Percentiles rank a stretch among this genome's conserved stretches.
Conservation (phyloP, 2,113 vertebrate species). For the Haliaeetus leucogaster region DNA sequence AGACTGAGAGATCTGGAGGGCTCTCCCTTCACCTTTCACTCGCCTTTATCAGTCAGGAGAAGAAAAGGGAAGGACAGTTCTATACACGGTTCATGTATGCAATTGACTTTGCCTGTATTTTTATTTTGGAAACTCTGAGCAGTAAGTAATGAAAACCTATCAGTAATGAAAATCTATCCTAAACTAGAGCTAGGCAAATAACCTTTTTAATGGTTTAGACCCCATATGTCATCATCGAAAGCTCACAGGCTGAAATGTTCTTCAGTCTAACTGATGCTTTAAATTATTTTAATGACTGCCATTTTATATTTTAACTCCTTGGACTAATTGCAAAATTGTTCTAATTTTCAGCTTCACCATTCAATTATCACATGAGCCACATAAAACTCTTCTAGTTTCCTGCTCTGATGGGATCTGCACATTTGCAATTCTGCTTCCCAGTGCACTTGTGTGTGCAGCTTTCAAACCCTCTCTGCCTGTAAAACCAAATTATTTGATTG, state of each 20-base stretch:
- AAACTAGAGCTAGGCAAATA: background rate
- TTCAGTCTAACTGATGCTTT: background rate
- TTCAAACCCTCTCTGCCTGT: background rate
- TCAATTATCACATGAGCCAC: background rate
- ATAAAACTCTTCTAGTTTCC: background rate
- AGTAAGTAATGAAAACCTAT: background rate
- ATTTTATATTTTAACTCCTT: conserved; percentile 1
- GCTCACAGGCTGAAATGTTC: background rate
- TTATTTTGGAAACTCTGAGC: background rate
- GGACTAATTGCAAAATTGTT: background rate
- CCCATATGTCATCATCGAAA: background rate
- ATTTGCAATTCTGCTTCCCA: background rate
- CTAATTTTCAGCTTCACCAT: background rate
- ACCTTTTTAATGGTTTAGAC: background rate
- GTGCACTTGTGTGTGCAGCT: background rate
- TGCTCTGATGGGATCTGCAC: background rate
- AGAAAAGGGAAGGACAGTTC: background rate
- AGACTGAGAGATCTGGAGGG: background rate
- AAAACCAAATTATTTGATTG: background rate
- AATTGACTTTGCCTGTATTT: background rate
- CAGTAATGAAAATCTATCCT: background rate
- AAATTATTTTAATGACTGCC: background rate
- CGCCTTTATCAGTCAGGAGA: background rate
- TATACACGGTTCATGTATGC: background rate
- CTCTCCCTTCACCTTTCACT: background rate